Evolutionary conservation across 1,140 invertebrate genomes (phyloP).

Genomic region (Drosophila sproati): DNA sequence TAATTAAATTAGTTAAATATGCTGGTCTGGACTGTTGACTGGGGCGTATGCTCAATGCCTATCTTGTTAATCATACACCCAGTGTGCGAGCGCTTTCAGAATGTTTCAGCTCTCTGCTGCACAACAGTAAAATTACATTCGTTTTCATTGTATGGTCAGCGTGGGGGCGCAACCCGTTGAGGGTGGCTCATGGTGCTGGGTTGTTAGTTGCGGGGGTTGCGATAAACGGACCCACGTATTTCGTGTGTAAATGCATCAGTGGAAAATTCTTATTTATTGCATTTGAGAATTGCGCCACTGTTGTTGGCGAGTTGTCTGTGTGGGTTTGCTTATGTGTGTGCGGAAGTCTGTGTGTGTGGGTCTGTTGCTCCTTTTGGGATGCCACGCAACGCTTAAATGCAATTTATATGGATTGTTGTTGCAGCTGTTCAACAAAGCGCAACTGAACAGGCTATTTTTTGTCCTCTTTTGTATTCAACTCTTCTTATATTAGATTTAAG

Average conservation of each 20-base stretch:
- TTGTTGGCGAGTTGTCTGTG: constrained; percentile 13
- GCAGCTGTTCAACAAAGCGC: constrained; percentile 37
- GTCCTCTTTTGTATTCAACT: neutral
- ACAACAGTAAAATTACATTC: constrained; percentile 54
- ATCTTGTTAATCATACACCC: constrained; percentile 50
- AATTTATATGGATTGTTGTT: constrained; percentile 61
- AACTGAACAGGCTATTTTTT: constrained; percentile 19
- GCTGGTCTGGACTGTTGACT: constrained; percentile 16
- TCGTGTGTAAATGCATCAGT: constrained; percentile 54
- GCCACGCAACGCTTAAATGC: constrained; percentile 57
- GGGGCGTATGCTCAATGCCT: constrained; percentile 46
- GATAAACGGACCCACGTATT: constrained; percentile 36
- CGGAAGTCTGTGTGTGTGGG: neutral
- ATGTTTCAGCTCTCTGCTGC: constrained; percentile 10
- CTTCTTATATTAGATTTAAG: constrained; percentile 33
- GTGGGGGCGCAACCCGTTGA: constrained; percentile 3
- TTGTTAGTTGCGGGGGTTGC: too few species aligned
- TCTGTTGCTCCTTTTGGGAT: constrained; percentile 23
- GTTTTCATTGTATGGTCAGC: constrained; percentile 12
- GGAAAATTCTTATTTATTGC: constrained; percentile 70
- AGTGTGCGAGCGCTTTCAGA: neutral
- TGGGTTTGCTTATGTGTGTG: neutral
- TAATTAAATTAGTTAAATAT: constrained; percentile 57
- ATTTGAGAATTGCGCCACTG: constrained; percentile 47
- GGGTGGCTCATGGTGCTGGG: neutral